phyloP scores from a whole-genome alignment of 1,140 invertebrate species.

The Ephestia elutella region DNA sequence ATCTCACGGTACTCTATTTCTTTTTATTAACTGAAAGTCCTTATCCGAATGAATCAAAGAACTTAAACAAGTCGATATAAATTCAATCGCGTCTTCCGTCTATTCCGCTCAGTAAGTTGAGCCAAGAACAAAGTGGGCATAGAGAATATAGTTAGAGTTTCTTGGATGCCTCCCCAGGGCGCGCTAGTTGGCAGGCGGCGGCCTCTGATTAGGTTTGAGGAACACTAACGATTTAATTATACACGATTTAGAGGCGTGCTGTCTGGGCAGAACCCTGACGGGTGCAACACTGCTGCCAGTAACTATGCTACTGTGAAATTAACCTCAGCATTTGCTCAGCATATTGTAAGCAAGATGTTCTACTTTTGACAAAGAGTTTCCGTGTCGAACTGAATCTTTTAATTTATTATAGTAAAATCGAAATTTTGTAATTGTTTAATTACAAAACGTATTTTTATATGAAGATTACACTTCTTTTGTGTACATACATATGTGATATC shows the following conservation, averaged over 20 bases:
- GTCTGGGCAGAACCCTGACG: constrained; percentile 5
- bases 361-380: no score
- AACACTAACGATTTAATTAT: constrained; percentile 16
- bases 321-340: no score
- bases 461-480: no score
- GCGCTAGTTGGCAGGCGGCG: constrained; percentile 10
- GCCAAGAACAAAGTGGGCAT: neutral
- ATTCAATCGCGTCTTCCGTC: neutral
- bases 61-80: neutral
- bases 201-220: constrained; percentile 17
- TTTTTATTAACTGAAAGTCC: no score
- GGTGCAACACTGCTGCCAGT: constrained; percentile 5
- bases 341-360: neutral
- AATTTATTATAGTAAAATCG: no score
- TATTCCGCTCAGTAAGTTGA: neutral
- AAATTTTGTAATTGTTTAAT: no score
- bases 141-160: neutral
- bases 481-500: no score
- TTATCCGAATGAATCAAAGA: neutral
- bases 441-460: no score
- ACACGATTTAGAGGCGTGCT: neutral
- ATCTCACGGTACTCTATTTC: no score
- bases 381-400: no score
- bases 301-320: neutral
- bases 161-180: constrained; percentile 2